phyloP scores from a whole-genome alignment of 2,113 vertebrate species.

The Sebastes schlegelii region DNA sequence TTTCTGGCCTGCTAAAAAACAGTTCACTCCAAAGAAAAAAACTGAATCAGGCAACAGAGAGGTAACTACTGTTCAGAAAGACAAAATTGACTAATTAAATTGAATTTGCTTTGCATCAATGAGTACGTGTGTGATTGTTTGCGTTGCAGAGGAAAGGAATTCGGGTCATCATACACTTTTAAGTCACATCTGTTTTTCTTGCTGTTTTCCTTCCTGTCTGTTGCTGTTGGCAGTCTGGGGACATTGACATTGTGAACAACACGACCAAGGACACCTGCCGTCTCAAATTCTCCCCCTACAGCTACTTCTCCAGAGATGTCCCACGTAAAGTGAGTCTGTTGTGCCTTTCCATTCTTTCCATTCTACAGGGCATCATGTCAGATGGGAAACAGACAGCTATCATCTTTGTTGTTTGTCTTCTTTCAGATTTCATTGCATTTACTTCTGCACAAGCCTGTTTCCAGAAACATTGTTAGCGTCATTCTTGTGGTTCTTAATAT shows the following conservation, averaged over 20 bases:
- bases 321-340: slow-evolving; percentile 89
- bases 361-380: neutral
- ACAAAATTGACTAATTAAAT: neutral
- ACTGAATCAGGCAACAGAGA: neutral
- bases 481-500: neutral
- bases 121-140: neutral
- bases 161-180: neutral
- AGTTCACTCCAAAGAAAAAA: neutral
- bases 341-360: neutral
- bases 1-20: too few relatives aligned
- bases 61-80: neutral
- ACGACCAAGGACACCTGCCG: slow-evolving; percentile 94
- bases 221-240: slow-evolving; percentile 88
- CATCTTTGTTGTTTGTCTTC: neutral
- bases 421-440: neutral
- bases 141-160: neutral
- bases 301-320: slow-evolving; percentile 96
- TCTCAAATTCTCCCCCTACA: slow-evolving; percentile 96
- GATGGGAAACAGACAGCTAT: neutral
- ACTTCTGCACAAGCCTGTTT: neutral
- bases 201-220: slow-evolving; percentile 29
- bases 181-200: slow-evolving; percentile 34
- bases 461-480: neutral
- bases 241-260: slow-evolving; percentile 94
- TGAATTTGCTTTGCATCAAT: neutral